These are phyloP conservation scores for Thunnus albacares DNA, from an alignment of 2,797 vertebrate species.

Conservation along the genomic window DNA sequence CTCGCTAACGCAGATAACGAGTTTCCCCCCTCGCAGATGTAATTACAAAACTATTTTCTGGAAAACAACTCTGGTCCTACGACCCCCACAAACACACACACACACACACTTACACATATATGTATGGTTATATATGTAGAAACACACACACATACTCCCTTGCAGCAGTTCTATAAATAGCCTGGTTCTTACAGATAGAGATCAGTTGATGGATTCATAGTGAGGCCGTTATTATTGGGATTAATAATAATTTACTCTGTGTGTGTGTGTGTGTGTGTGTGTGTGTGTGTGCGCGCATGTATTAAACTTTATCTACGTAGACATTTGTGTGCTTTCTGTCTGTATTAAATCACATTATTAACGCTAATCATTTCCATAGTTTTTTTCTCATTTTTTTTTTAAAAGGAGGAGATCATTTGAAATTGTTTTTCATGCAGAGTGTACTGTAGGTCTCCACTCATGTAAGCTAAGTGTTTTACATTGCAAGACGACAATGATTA, in stretches of 20 bases:
- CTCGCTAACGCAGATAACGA: constrained; percentile 82
- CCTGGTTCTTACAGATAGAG: constrained; percentile 60
- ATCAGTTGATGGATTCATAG: constrained; percentile 72
- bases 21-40: constrained; percentile 81
- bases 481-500: background rate
- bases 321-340: background rate
- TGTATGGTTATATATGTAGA: constrained; percentile 51
- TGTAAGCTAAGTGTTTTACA: background rate
- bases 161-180: constrained; percentile 69
- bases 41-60: constrained; percentile 86
- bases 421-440: constrained; percentile 1
- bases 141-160: constrained; percentile 45
- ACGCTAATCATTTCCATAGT: constrained; percentile 23
- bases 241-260: constrained; percentile 60
- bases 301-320: background rate
- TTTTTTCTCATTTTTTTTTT: background rate
- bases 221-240: constrained; percentile 51
- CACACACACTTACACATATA: constrained; percentile 5
- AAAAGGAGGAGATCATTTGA: background rate
- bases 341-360: constrained; percentile 36
- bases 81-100: constrained; percentile 51
- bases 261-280: constrained; percentile 9
- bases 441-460: background rate
- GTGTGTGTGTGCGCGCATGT: background rate
- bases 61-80: constrained; percentile 74